Conservation (phyloP, 2,797 vertebrate species). For the Myotis pilosus region DNA sequence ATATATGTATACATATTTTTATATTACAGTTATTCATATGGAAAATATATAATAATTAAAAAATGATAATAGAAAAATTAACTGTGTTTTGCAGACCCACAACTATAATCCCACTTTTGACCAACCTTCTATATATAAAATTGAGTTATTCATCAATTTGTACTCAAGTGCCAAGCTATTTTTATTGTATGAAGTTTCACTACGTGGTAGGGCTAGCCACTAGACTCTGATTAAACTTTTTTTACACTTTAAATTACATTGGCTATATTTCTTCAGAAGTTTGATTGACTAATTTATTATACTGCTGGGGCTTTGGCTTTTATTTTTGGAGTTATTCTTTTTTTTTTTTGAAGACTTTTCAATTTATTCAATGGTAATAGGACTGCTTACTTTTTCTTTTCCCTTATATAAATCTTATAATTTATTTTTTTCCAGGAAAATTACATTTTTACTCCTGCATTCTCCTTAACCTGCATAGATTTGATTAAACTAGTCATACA, state of each 20-base stretch:
- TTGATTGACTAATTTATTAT: neutral
- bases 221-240: neutral
- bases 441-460: neutral
- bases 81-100: neutral
- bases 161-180: neutral
- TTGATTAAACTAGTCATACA: neutral
- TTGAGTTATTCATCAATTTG: neutral
- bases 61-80: neutral
- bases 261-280: neutral
- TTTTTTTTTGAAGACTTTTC: neutral
- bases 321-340: neutral
- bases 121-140: neutral
- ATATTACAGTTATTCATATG: neutral
- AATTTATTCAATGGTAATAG: neutral
- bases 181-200: neutral
- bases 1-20: neutral
- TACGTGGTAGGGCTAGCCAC: neutral
- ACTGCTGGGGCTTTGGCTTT: neutral
- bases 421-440: conserved; percentile 36
- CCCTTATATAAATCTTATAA: neutral
- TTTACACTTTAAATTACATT: neutral
- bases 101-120: neutral
- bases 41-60: neutral
- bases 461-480: neutral
- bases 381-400: neutral